A percentile compares a stretch with the other conserved stretches of the same genome.
Evolutionary conservation across 1,140 invertebrate genomes (phyloP).

Genomic region (Trialeurodes vaporariorum): DNA sequence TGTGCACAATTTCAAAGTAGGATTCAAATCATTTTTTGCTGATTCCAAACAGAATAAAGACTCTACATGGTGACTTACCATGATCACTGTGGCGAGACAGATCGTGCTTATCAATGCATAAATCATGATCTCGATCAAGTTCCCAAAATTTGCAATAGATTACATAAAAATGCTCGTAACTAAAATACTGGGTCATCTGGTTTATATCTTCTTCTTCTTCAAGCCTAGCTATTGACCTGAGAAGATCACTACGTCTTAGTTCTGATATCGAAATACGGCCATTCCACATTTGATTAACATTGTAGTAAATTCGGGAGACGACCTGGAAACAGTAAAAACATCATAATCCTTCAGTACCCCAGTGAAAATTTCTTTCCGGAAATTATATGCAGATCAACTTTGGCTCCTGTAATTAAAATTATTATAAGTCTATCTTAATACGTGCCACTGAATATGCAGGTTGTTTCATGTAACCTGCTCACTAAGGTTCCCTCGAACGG

Average conservation of each 20-base stretch:
- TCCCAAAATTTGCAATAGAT: slow-evolving; percentile 99
- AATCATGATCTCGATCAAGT: slow-evolving; percentile 94
- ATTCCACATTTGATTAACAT: slow-evolving; percentile 95
- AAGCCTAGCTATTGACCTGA: slow-evolving; percentile 58
- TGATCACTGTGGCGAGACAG: slow-evolving; percentile 91
- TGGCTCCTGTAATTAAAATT: too few species aligned
- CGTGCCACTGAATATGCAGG: too few species aligned
- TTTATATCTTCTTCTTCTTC: slow-evolving; percentile 95
- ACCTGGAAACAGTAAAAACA: slow-evolving; percentile 49
- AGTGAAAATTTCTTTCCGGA: too few species aligned
- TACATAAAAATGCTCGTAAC: slow-evolving; percentile 99
- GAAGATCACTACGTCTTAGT: slow-evolving; percentile 80
- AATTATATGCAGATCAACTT: too few species aligned
- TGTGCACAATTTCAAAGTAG: too few species aligned
- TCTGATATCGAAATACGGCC: slow-evolving; percentile 82
- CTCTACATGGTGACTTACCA: slow-evolving; percentile 42
- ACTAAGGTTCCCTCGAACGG: too few species aligned
- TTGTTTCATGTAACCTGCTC: too few species aligned
- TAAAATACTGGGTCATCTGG: slow-evolving; percentile 94
- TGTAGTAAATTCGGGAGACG: slow-evolving; percentile 96
- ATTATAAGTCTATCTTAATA: too few species aligned
- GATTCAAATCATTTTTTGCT: too few species aligned
- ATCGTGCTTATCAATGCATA: slow-evolving; percentile 91
- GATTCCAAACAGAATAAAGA: too few species aligned
- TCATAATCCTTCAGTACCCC: too few species aligned